phyloP scores from a whole-genome alignment of 92 coral and sea anemone genomes.

The Bergia puertoricense region DNA sequence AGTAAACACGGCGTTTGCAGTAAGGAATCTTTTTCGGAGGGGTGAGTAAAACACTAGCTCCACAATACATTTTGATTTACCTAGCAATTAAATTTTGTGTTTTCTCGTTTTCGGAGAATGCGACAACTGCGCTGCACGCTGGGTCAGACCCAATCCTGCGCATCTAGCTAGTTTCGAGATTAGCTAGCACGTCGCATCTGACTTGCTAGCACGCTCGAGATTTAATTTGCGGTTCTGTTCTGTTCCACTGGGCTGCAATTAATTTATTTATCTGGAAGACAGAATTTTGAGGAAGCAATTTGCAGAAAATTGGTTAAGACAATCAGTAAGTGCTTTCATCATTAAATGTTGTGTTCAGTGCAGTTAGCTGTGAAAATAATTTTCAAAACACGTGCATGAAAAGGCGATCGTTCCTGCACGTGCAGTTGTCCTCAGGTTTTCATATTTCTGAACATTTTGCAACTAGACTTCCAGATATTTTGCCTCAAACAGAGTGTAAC shows the following conservation, averaged over 20 bases:
- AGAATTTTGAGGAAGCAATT: too few relatives aligned
- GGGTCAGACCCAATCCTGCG: conserved; percentile 33
- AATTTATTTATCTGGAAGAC: not conserved
- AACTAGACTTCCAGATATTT: not conserved
- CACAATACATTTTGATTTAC: not conserved
- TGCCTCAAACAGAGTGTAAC: not conserved
- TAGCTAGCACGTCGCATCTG: too few relatives aligned
- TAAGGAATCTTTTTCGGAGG: not conserved
- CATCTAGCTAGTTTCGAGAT: not conserved
- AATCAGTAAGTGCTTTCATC: not conserved
- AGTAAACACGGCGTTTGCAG: conserved; percentile 27
- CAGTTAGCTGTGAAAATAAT: too few relatives aligned
- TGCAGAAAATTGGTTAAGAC: not conserved
- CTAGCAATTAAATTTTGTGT: not conserved
- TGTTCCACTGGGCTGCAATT: not conserved
- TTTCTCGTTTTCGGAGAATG: not conserved
- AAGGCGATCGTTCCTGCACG: too few relatives aligned
- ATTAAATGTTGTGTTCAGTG: too few relatives aligned
- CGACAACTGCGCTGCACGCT: not conserved
- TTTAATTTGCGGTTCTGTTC: too few relatives aligned
- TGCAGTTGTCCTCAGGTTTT: too few relatives aligned
- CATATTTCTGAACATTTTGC: too few relatives aligned
- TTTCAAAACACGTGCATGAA: not conserved
- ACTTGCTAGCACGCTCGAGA: not conserved
- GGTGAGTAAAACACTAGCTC: not conserved